Base-by-base conservation (phyloP, 2,797 vertebrate species). In the Momotus momota region DNA sequence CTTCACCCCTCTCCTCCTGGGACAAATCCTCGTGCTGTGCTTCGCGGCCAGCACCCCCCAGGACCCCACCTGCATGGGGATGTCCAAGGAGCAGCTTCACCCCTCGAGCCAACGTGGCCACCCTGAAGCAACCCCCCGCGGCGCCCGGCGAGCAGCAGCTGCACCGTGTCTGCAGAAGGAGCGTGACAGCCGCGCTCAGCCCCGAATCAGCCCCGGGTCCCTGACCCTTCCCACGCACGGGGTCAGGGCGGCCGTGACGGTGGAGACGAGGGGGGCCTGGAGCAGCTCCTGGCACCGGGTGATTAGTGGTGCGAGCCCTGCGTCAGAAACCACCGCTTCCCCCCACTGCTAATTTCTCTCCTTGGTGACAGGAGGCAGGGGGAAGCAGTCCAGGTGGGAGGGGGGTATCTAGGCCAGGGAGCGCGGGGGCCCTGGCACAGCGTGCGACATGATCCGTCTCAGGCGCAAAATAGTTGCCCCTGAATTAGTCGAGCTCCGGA, bases 321-420 rank as follows among this genome's bases (percentile, higher is more conserved):
- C 83, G 41, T 90, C 96, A 96, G 88, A 58, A 48, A 83, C 45
- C 84, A 7, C 31, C 21, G 16, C 69, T 62, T 25, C 62, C 29
- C 49, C 31, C 69, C 15, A 3, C 92, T 58, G 86, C 90, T 84
- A 22, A 49, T 88, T 72, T 51, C 86, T 81, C 92, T 95, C 93
- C 95, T 70, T 88, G 92, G 93, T 72, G 74, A 92, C 66, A 0
- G 85, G 85, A 64, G 90, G 61, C 60, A 49, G 60, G 77, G 82
- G 73, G 82, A 78, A 88, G 58, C 20, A 3, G 74, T 54, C 83
- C 86, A 20, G 86, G 62, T 79, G 27, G 93, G 83, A 81, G 83
- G 78, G 85, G 82, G 94, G 77, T 86, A 54, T 49, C 57, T n/a
- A 86, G 78, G 58, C 62, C 66, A 57, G 35, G 51, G 38, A 73